phyloP scores from a whole-genome alignment of 2,888 invertebrate species.

The Eupithecia vulgata region DNA sequence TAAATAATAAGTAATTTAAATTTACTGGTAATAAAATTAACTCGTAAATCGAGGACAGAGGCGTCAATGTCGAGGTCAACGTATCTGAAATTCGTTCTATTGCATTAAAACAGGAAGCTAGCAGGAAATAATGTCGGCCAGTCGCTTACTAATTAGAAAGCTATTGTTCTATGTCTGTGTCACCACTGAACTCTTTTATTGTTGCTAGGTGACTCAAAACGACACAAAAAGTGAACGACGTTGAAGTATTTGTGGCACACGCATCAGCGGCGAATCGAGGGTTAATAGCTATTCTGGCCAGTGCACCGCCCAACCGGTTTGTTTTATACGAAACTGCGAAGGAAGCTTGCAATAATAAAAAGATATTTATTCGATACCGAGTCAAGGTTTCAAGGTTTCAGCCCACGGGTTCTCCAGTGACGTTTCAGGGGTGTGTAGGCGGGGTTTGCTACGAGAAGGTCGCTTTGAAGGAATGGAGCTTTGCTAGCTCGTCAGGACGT shows the following conservation, averaged over 20 bases:
- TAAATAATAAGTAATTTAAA: slow-evolving; percentile 1
- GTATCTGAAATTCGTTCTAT: slow-evolving; percentile 54
- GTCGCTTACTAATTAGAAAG: slow-evolving; percentile 58
- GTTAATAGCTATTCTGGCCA: slow-evolving; percentile 76
- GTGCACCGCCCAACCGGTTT: slow-evolving; percentile 67
- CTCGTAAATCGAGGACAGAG: slow-evolving; percentile 32
- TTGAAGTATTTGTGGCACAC: slow-evolving; percentile 66
- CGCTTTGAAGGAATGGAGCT: slow-evolving; percentile 32
- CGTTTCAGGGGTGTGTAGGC: slow-evolving; percentile 53
- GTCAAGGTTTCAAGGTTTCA: slow-evolving; percentile 40
- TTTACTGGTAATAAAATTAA: neutral
- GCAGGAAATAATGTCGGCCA: slow-evolving; percentile 61
- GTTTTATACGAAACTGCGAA: slow-evolving; percentile 57
- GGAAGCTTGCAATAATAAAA: slow-evolving; percentile 56
- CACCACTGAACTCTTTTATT: slow-evolving; percentile 47
- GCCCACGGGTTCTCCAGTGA: slow-evolving; percentile 39
- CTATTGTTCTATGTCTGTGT: slow-evolving; percentile 58
- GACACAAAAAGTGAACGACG: slow-evolving; percentile 26
- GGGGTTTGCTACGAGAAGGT: slow-evolving; percentile 47
- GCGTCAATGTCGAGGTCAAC: slow-evolving; percentile 58
- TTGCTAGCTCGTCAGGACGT: slow-evolving; percentile 51
- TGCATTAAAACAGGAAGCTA: slow-evolving; percentile 70
- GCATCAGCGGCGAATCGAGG: slow-evolving; percentile 66
- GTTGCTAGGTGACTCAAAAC: slow-evolving; percentile 43
- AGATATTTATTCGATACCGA: slow-evolving; percentile 50